Evolutionary conservation across 1,140 invertebrate genomes (phyloP).

Genomic region (Grapholita molesta): DNA sequence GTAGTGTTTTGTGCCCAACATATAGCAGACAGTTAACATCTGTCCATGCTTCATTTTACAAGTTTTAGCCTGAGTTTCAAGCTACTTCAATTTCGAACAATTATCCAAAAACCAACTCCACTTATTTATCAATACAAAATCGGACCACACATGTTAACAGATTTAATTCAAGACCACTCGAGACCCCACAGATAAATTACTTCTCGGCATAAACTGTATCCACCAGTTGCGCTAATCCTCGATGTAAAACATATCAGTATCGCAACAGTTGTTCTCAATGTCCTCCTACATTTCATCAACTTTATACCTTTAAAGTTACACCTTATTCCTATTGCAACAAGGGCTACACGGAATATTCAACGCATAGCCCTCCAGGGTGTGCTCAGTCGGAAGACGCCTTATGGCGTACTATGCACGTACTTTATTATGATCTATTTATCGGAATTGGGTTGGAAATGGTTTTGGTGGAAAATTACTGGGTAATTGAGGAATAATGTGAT

Average conservation of each 20-base stretch:
- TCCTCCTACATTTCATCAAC: conserved; percentile 21
- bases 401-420: conserved; percentile 40
- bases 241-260: conserved; percentile 52
- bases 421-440: conserved; percentile 40
- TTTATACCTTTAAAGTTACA: neutral
- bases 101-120: neutral
- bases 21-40: too few relatives aligned
- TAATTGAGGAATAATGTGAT: conserved; percentile 4
- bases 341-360: neutral
- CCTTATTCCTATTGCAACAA: neutral
- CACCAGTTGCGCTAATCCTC: conserved; percentile 35
- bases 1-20: too few relatives aligned
- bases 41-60: too few relatives aligned
- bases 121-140: neutral
- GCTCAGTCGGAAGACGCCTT: conserved; percentile 47
- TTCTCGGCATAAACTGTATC: neutral
- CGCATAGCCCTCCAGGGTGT: conserved; percentile 47
- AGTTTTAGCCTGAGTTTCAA: too few relatives aligned
- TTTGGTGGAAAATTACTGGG: conserved; percentile 25
- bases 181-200: conserved; percentile 16
- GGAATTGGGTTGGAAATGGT: conserved; percentile 33
- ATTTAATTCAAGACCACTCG: conserved; percentile 9
- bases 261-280: conserved; percentile 55
- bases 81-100: neutral
- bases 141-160: conserved; percentile 4